phyloP scores from a whole-genome alignment of 2,797 vertebrate species.

The Artibeus jamaicensis region DNA sequence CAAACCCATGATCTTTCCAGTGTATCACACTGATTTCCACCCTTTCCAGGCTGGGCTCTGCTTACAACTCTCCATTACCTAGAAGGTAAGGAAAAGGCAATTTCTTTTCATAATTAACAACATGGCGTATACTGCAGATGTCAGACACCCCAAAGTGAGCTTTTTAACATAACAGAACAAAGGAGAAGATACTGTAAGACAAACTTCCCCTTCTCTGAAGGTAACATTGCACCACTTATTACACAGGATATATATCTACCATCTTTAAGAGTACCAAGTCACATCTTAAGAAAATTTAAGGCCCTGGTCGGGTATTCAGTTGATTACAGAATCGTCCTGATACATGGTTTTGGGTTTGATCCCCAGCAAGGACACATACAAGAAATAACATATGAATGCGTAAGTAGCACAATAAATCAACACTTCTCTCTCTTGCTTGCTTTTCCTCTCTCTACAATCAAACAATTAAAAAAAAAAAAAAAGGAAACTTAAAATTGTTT shows the following conservation, averaged over 20 bases:
- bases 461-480: background rate
- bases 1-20: background rate
- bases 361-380: background rate
- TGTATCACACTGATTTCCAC: background rate
- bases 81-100: background rate
- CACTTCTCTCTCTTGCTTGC: background rate
- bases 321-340: background rate
- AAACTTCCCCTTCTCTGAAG: background rate
- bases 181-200: background rate
- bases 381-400: background rate
- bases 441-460: background rate
- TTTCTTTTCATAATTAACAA: conserved; percentile 40
- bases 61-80: background rate
- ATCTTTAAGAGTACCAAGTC: background rate
- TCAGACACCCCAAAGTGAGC: background rate
- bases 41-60: background rate
- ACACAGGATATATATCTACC: background rate
- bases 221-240: background rate
- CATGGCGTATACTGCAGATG: background rate
- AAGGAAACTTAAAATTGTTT: conserved; percentile 3
- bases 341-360: background rate
- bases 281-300: background rate
- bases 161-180: conserved; percentile 26
- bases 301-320: background rate
- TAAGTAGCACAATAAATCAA: background rate